These are phyloP conservation scores for Panthera tigris DNA, from an alignment of 2,113 vertebrate species.

Conservation along the genomic window DNA sequence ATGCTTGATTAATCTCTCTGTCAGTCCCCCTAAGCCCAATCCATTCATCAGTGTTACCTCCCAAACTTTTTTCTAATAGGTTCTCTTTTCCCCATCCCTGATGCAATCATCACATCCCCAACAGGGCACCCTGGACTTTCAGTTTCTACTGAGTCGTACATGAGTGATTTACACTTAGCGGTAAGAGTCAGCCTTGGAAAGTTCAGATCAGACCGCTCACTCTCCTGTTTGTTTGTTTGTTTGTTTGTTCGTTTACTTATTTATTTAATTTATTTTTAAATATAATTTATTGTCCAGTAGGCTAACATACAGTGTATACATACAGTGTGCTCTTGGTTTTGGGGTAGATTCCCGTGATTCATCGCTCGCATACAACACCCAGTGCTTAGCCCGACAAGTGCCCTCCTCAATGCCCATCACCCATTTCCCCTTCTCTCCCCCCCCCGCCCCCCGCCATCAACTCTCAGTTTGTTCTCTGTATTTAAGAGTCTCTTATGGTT, in stretches of 20 bases:
- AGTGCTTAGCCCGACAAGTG: too few species aligned
- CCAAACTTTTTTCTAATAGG: not conserved
- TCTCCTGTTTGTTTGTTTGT: not conserved
- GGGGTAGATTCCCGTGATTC: too few species aligned
- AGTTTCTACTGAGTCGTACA: not conserved
- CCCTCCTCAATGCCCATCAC: too few species aligned
- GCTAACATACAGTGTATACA: too few species aligned
- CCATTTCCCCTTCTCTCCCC: too few species aligned
- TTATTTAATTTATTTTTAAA: too few species aligned
- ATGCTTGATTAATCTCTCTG: not conserved
- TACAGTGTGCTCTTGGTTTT: too few species aligned
- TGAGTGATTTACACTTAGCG: not conserved
- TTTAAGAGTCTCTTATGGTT: too few species aligned
- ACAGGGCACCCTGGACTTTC: accelerated
- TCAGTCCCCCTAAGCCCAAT: not conserved
- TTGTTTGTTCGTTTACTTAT: not conserved
- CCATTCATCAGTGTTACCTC: not conserved
- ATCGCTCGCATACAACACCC: too few species aligned
- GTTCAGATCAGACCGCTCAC: not conserved
- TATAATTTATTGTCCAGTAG: too few species aligned
- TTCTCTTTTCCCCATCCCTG: not conserved
- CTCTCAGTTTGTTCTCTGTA: too few species aligned
- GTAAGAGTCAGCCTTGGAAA: not conserved
- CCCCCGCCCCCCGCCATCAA: too few species aligned
- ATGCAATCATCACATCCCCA: not conserved